Evolutionary conservation across 2,888 invertebrate species (phyloP), one percentile per base, ranked within the genome.

Genomic region (Leucophora obtusa): DNA sequence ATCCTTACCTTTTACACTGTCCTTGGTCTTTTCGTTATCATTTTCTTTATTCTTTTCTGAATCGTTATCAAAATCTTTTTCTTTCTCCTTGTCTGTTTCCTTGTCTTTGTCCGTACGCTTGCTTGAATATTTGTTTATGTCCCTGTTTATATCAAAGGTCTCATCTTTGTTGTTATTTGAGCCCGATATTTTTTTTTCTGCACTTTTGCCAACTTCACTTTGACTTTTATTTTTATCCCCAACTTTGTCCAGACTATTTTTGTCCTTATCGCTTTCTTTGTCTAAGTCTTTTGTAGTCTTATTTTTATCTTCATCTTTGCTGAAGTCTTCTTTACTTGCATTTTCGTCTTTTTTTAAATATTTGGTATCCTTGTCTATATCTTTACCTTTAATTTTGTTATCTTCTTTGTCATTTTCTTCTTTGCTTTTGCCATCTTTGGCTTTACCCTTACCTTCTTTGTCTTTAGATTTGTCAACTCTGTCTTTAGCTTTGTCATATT

Each of bases 91-190:
- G 11, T 65, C 65, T 21, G 54, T 59, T 2, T 35, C 62, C 0
- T 62, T 18, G 24, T n/a, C 33, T 21, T 71, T 71, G 17, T 58
- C 62, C 54, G 51, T 75, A 2, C 56, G 53, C 6, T 76, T 58
- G 0, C n/a, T 28, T 11, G 35, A 6, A 7, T 70, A 21, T 9
- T 70, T 60, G 10, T 7, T 38, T 47, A n/a, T 8, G 14, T 33
- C 17, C 18, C 6, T 47, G 43, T 1, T 10, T 47, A 11, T 21
- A 17, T 28, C 28, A 6, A 28, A 7, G 6, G 7, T 28, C 3
- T 4, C 51, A 0, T 33, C 43, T 47, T 47, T 43, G 2, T 17
- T 21, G n/a, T 47, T 11, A 47, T 50, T 10, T 3, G 14, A 15
- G n/a, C 24, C 38, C 33, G 50, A n/a, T 38, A 21, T 38, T n/a